Evolutionary conservation across 1,140 invertebrate species (phyloP), one percentile per base, ranked within the genome.

Genomic region (Heliconius nattereri): DNA sequence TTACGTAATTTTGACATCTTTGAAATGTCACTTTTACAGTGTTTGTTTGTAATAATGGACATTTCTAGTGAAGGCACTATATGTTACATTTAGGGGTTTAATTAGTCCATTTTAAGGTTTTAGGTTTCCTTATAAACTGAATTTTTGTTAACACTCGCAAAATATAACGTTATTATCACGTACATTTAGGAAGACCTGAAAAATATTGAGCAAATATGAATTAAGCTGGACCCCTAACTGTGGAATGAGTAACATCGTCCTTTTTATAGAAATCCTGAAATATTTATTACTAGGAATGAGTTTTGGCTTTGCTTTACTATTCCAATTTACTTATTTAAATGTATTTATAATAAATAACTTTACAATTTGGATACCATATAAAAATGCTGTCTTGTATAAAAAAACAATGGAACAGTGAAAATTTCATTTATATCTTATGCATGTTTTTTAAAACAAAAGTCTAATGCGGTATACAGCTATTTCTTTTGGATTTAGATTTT

Each of bases 51-150:
- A 26, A 29, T 66, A 13, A 29, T 66, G 23, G 23, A 7, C 60
- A 66, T 66, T 66, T 66, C n/a, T 66, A 26, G 19, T n/a, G 60
- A 66, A 66, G 60, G 60, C 60, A 66, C 60, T 66, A 29, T 66
- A 29, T 66, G 26, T 66, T 66, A 13, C 9, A 26, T 11, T 66
- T 26, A 66, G 2, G 2, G 23, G 29, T 29, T 66, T 6, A 66
- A 5, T 66, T 66, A 66, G 8, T 29, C 16, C 8, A 57, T 57
- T n/a, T 20, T 52, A 20, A 20, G 54, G 54, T 60, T 29, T 26
- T 66, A 16, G 11, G 13, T 66, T 16, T 66, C 23, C 13, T 66
- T 16, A 9, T 66, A 16, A 26, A 16, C 1, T 7, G 11, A 35
- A 7, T 6, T 26, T 66, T 29, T 29, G 11, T 66, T 26, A 16